A percentile compares a stretch with the other conserved stretches of the same genome.
These are phyloP conservation scores for Enteromius fasciolatus DNA, from an alignment of 2,797 vertebrate genomes.

Conservation along the genomic window DNA sequence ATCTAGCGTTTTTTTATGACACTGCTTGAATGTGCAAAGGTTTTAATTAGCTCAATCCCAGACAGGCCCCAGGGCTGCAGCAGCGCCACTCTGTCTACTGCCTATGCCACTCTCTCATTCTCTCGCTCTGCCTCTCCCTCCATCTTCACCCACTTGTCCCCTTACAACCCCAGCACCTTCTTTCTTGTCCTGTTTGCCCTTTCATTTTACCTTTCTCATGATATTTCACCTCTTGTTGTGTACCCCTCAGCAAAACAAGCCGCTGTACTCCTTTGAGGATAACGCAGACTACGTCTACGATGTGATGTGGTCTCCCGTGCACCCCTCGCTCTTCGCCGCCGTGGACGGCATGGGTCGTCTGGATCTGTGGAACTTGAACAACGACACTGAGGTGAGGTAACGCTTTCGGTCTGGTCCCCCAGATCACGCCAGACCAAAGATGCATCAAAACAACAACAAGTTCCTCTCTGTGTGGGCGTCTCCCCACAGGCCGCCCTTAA, in stretches of 20 bases:
- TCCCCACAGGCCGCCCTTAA: constrained; percentile 73
- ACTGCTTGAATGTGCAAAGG: constrained; percentile 93
- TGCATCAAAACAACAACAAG: constrained; percentile 60
- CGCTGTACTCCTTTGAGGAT: constrained; percentile 98
- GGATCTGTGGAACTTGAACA: constrained; percentile 98
- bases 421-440: constrained; percentile 37
- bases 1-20: constrained; percentile 96
- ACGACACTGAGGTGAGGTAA: constrained; percentile 90
- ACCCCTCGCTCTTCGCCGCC: constrained; percentile 92
- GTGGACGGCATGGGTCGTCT: constrained; percentile 96
- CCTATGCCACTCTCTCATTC: constrained; percentile 67
- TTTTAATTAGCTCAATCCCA: constrained; percentile 96
- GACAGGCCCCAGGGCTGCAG: constrained; percentile 94
- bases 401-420: constrained; percentile 6
- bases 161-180: constrained; percentile 36
- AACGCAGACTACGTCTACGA: constrained; percentile 97
- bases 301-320: constrained; percentile 96
- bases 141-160: constrained; percentile 54
- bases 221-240: constrained; percentile 24
- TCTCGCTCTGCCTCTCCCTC: constrained; percentile 67
- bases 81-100: constrained; percentile 87
- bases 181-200: constrained; percentile 7
- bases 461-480: constrained; percentile 72
- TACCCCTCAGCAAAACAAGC: constrained; percentile 90
- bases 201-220: constrained; percentile 18